Percentiles rank a stretch among this genome's conserved stretches.
These are phyloP conservation scores for Drosophila carrolli DNA, from an alignment of 1,140 invertebrate species.

Conservation along the genomic window DNA sequence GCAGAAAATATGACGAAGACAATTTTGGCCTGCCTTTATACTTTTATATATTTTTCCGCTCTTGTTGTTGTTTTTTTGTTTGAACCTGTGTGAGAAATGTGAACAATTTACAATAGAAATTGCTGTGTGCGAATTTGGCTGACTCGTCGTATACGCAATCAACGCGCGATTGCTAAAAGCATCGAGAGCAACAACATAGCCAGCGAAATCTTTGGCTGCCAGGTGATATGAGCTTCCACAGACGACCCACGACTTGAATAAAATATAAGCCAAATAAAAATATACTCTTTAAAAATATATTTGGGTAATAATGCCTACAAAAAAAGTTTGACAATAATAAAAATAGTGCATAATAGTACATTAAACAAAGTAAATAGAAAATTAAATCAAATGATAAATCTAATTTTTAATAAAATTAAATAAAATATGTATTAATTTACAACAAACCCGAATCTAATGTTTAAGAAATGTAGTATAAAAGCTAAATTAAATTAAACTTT, in stretches of 20 bases:
- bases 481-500: too few relatives aligned
- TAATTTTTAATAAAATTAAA: too few relatives aligned
- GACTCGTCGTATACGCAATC: conserved; percentile 78
- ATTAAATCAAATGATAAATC: too few relatives aligned
- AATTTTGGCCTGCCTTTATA: conserved; percentile 43
- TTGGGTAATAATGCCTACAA: too few relatives aligned
- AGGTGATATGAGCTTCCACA: conserved; percentile 51
- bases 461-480: too few relatives aligned
- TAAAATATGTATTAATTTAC: too few relatives aligned
- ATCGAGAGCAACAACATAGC: conserved; percentile 44
- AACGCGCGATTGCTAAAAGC: conserved; percentile 77
- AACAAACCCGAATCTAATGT: too few relatives aligned
- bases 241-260: neutral
- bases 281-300: neutral
- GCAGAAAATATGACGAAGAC: conserved; percentile 56
- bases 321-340: too few relatives aligned
- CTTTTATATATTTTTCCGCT: conserved; percentile 39
- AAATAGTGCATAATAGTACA: too few relatives aligned
- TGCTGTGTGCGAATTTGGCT: conserved; percentile 80
- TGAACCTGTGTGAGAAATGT: conserved; percentile 69
- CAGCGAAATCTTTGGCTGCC: conserved; percentile 35
- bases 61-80: conserved; percentile 23
- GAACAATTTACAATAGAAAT: conserved; percentile 81
- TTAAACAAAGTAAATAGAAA: too few relatives aligned
- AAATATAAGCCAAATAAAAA: neutral